phyloP scores from a whole-genome alignment of 2,113 vertebrate species.

The Saccopteryx leptura region DNA sequence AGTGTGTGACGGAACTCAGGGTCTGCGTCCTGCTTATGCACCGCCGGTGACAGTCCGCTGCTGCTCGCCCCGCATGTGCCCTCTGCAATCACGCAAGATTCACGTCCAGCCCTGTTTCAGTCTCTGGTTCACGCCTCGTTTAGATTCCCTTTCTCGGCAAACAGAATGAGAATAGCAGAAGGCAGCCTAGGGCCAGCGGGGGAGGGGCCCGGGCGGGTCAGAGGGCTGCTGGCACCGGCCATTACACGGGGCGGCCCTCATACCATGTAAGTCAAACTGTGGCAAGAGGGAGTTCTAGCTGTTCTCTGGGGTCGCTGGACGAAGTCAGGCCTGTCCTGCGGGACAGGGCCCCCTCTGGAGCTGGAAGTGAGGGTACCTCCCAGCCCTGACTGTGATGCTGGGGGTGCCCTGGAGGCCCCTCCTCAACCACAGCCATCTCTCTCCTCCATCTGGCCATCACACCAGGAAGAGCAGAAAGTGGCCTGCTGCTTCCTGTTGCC shows the following conservation, averaged over 20 bases:
- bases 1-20: accelerated
- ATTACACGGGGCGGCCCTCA: accelerated
- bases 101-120: accelerated
- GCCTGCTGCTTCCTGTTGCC: accelerated
- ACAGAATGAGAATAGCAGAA: neutral
- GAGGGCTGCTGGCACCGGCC: neutral
- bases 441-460: accelerated
- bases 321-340: neutral
- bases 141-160: neutral
- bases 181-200: accelerated
- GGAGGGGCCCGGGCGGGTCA: accelerated
- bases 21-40: neutral
- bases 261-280: neutral
- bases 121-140: accelerated
- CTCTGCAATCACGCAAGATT: neutral
- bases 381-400: neutral
- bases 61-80: too few species aligned
- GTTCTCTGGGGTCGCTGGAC: neutral
- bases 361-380: neutral
- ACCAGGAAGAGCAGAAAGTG: accelerated
- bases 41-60: too few species aligned
- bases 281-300: neutral
- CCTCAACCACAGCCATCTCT: neutral
- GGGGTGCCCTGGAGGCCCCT: neutral
- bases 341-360: neutral